These are phyloP conservation scores for Cryptus armator DNA, from an alignment of 2,888 invertebrate genomes.

Conservation along the genomic window DNA sequence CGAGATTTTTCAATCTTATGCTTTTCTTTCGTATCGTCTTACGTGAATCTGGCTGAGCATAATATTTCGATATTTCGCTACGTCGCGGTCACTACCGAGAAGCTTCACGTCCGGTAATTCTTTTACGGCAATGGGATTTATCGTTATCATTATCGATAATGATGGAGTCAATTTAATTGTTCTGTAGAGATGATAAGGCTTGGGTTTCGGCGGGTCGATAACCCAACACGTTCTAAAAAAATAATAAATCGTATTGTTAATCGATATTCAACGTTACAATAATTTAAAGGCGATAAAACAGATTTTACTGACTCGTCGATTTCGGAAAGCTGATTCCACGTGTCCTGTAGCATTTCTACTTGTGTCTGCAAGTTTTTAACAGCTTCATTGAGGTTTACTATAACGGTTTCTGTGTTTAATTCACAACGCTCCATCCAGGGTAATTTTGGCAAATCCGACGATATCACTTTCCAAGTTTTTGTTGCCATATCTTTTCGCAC, in stretches of 20 bases:
- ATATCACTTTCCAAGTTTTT: slow-evolving; percentile 74
- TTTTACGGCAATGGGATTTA: slow-evolving; percentile 77
- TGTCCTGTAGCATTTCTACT: slow-evolving; percentile 73
- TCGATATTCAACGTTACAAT: background rate
- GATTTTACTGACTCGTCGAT: slow-evolving; percentile 79
- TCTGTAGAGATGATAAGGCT: slow-evolving; percentile 81
- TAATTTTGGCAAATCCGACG: slow-evolving; percentile 78
- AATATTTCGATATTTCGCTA: slow-evolving; percentile 75
- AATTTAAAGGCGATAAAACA: background rate
- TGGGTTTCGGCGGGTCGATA: slow-evolving; percentile 80
- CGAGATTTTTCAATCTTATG: background rate
- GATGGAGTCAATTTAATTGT: slow-evolving; percentile 79
- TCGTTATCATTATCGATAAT: slow-evolving; percentile 77
- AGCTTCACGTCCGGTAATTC: slow-evolving; percentile 79
- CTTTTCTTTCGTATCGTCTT: slow-evolving; percentile 44
- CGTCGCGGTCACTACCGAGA: slow-evolving; percentile 78
- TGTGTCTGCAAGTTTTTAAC: slow-evolving; percentile 74
- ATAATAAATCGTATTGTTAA: slow-evolving; percentile 24
- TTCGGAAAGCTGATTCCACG: slow-evolving; percentile 77
- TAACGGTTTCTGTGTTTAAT: slow-evolving; percentile 72
- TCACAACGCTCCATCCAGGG: slow-evolving; percentile 71
- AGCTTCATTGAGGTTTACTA: slow-evolving; percentile 72
- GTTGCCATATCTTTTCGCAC: slow-evolving; percentile 70
- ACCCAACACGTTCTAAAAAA: slow-evolving; percentile 80
- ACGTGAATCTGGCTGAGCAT: slow-evolving; percentile 76